Evolutionary conservation across 2,888 invertebrate genomes (phyloP), one percentile per base, ranked within the genome.

Genomic region (Drosophila demipolita): DNA sequence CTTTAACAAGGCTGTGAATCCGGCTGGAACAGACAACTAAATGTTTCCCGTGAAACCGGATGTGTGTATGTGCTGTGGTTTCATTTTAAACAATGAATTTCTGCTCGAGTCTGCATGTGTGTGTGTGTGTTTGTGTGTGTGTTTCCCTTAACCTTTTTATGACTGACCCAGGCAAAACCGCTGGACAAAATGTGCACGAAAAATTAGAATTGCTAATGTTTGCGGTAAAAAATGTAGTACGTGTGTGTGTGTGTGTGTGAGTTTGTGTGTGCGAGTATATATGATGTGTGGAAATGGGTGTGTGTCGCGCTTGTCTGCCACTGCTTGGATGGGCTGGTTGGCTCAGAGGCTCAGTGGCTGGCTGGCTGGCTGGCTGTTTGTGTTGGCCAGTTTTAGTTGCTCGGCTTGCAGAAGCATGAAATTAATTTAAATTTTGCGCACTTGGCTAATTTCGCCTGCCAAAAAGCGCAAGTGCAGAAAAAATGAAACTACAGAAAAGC

Each of bases 141-240:
- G 66, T 70, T 77, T 73, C 70, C 82, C 80, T 82, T 82, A 82
- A 85, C 85, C 82, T 82, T 82, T 82, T 82, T 82, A 82, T 78
- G 85, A 79, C 83, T 85, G 80, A 73, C 80, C 82, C 85, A 79
- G 82, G 76, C 76, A 65, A 82, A 80, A 68, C 73, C 81, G 76
- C 81, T 53, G 67, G 69, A 60, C 62, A 68, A 67, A 83, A 83
- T 55, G 52, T 70, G 82, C 76, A 82, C 86, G 80, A 82, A 72
- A 85, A 82, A 82, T 82, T 82, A 82, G 82, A 85, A 82, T 85
- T 82, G 82, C 82, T 85, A 82, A 82, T 82, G 82, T 85, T 82
- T 82, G 82, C 76, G 82, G 82, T 82, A 82, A 85, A 85, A 85
- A 82, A 85, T 78, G 52, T 53, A 63, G 63, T 62, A 74, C 59